Percentiles rank a stretch among this genome's conserved stretches.
Conservation (phyloP, 2,888 invertebrate genomes). For the Megastigmus dorsalis region DNA sequence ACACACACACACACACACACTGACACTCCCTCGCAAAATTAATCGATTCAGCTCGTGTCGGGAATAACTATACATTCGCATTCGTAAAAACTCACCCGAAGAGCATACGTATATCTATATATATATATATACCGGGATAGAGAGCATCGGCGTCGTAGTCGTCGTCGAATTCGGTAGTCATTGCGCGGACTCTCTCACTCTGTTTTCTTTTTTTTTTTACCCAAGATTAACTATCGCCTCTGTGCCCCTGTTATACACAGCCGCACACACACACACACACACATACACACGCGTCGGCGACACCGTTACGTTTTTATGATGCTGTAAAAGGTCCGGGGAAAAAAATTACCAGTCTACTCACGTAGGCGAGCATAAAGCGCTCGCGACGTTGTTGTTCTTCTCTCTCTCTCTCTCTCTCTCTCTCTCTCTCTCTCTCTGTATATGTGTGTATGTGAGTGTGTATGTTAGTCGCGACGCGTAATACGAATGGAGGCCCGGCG, state of each 20-base stretch:
- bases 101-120: too few relatives aligned
- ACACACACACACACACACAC: too few relatives aligned
- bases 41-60: background rate
- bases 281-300: background rate
- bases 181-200: background rate
- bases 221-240: conserved; percentile 33
- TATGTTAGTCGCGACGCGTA: too few relatives aligned
- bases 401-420: background rate
- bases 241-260: too few relatives aligned
- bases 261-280: too few relatives aligned
- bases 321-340: conserved; percentile 61
- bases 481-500: conserved; percentile 12
- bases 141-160: background rate
- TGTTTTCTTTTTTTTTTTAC: background rate
- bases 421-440: background rate
- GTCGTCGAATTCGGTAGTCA: conserved; percentile 17
- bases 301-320: conserved; percentile 60
- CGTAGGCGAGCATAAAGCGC: conserved; percentile 61
- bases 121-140: too few relatives aligned
- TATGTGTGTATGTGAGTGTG: too few relatives aligned
- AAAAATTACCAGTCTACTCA: conserved; percentile 67
- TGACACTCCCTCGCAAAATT: background rate
- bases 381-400: conserved; percentile 42
- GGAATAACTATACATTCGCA: too few relatives aligned
- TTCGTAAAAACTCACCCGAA: background rate